phyloP scores from a whole-genome alignment of 2,888 invertebrate species.

The Eupithecia subfuscata region DNA sequence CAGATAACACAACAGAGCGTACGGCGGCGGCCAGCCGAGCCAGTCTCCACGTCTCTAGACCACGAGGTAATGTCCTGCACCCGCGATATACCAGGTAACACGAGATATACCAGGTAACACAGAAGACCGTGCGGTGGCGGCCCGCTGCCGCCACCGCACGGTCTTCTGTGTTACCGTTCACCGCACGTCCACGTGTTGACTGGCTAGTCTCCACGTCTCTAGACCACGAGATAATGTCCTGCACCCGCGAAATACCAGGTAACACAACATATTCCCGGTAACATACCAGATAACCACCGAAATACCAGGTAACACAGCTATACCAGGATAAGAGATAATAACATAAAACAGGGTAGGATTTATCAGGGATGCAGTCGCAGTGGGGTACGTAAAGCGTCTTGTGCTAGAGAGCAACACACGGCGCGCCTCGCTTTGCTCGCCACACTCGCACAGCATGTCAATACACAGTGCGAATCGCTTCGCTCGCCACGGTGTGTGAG shows the following conservation, averaged over 20 bases:
- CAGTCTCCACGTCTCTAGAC: constrained; percentile 78
- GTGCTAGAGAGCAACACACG: no score
- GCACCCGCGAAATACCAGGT: constrained; percentile 74
- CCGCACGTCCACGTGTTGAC: no score
- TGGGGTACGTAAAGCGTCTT: no score
- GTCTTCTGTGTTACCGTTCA: no score
- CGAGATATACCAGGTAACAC: constrained; percentile 59
- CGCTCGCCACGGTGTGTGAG: no score
- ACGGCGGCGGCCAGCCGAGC: constrained; percentile 67
- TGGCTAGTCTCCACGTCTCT: constrained; percentile 78
- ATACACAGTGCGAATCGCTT: no score
- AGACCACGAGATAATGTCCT: constrained; percentile 81
- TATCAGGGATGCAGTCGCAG: no score
- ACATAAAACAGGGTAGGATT: no score
- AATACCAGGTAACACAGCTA: constrained; percentile 39
- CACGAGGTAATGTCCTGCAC: constrained; percentile 81
- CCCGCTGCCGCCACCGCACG: no score
- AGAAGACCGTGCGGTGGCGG: constrained; percentile 67
- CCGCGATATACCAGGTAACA: constrained; percentile 68
- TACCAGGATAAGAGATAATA: not conserved
- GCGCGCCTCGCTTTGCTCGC: no score
- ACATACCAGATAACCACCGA: constrained; percentile 40
- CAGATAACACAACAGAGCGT: constrained; percentile 60
- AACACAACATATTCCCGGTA: constrained; percentile 58
- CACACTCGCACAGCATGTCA: no score